phyloP scores from a whole-genome alignment of 1,140 invertebrate species.

The Bombus affinis region DNA sequence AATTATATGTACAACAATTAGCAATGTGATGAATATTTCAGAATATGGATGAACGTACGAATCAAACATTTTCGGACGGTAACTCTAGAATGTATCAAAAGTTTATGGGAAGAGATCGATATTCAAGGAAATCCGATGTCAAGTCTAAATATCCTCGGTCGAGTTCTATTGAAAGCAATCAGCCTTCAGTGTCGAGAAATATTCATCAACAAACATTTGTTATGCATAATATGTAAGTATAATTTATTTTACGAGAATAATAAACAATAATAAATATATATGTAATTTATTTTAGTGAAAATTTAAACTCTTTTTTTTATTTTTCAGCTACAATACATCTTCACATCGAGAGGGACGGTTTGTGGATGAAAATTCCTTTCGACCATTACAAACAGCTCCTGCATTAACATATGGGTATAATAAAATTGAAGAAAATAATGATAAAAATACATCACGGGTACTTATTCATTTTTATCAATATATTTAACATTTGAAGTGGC shows the following conservation, averaged over 20 bases:
- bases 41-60: neutral
- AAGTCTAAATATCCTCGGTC: constrained; percentile 7
- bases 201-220: constrained; percentile 53
- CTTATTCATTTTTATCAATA: neutral
- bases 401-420: constrained; percentile 23
- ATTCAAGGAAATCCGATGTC: constrained; percentile 14
- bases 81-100: constrained; percentile 28
- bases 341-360: constrained; percentile 62
- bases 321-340: constrained; percentile 67
- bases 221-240: constrained; percentile 46
- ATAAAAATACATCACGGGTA: constrained; percentile 33
- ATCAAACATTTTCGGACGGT: neutral
- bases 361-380: constrained; percentile 51
- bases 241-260: neutral
- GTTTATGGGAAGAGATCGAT: constrained; percentile 32
- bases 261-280: too few relatives aligned
- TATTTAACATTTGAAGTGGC: neutral
- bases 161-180: constrained; percentile 25
- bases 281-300: neutral
- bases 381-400: constrained; percentile 47
- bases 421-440: constrained; percentile 10
- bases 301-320: neutral
- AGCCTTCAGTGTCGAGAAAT: constrained; percentile 27
- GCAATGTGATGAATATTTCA: constrained; percentile 5
- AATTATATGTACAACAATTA: neutral